phyloP scores from a whole-genome alignment of 1,140 invertebrate genomes.

The Leptinotarsa undecemlineata region DNA sequence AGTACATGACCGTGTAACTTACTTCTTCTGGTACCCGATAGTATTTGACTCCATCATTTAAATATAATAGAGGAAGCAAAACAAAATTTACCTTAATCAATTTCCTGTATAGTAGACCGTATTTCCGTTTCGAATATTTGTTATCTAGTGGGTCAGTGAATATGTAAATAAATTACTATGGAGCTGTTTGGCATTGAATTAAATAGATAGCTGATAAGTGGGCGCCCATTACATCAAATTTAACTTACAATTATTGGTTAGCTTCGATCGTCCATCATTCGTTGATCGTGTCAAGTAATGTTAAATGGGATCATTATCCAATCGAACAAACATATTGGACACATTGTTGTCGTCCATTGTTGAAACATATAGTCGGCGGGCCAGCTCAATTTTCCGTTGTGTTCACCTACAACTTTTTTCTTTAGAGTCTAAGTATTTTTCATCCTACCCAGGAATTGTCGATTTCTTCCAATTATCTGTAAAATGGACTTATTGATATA shows the following conservation, averaged over 20 bases:
- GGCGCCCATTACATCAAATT: neutral
- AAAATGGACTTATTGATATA: no score
- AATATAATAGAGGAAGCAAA: no score
- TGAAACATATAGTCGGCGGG: no score
- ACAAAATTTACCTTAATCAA: no score
- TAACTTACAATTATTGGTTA: neutral
- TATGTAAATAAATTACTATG: neutral
- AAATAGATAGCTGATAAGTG: neutral
- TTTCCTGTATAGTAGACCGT: neutral
- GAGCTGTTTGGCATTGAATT: neutral
- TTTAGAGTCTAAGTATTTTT: neutral
- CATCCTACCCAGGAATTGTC: neutral
- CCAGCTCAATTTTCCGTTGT: neutral
- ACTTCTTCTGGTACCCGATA: no score
- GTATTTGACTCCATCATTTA: no score
- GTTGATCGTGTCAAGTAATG: neutral
- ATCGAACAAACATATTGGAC: neutral
- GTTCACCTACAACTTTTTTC: neutral
- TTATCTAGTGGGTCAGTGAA: neutral
- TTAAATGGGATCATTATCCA: neutral
- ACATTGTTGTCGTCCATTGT: no score
- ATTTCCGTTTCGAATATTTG: constrained; percentile 1
- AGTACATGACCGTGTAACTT: no score
- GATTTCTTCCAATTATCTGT: neutral
- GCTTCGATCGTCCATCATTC: neutral